These are phyloP conservation scores for Sterna hirundo DNA, from an alignment of 2,113 vertebrate genomes.

Conservation along the genomic window DNA sequence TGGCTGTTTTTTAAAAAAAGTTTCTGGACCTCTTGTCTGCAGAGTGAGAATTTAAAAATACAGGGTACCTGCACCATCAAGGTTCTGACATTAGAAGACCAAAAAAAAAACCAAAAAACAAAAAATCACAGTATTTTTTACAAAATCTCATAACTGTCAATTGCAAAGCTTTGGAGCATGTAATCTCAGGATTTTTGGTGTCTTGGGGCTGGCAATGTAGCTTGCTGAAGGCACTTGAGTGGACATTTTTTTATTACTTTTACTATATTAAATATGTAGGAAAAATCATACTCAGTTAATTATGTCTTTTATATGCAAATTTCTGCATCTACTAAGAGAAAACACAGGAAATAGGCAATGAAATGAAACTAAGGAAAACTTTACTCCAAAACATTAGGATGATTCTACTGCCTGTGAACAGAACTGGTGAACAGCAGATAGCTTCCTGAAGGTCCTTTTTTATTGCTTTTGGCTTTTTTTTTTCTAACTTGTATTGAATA, in stretches of 20 bases:
- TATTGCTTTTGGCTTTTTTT: background rate
- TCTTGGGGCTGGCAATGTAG: background rate
- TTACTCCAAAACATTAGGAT: background rate
- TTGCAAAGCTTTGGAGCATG: background rate
- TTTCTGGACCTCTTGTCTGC: background rate
- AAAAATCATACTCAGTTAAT: background rate
- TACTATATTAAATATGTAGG: background rate
- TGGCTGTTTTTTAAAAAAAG: background rate
- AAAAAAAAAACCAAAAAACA: accelerated
- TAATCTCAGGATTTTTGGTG: background rate
- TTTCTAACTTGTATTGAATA: background rate
- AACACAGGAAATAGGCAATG: background rate
- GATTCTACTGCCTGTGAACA: background rate
- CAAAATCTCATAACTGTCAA: background rate
- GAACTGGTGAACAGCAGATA: background rate
- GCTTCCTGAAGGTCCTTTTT: background rate
- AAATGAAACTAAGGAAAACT: background rate
- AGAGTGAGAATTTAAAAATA: background rate
- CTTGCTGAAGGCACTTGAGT: background rate
- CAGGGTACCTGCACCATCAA: background rate
- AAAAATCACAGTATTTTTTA: background rate
- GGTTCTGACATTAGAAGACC: background rate
- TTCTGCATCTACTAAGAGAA: background rate
- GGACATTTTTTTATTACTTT: background rate
- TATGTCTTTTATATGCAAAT: background rate